Evolutionary conservation across 1,140 invertebrate species (phyloP).

Genomic region (Diorhabda carinulata): DNA sequence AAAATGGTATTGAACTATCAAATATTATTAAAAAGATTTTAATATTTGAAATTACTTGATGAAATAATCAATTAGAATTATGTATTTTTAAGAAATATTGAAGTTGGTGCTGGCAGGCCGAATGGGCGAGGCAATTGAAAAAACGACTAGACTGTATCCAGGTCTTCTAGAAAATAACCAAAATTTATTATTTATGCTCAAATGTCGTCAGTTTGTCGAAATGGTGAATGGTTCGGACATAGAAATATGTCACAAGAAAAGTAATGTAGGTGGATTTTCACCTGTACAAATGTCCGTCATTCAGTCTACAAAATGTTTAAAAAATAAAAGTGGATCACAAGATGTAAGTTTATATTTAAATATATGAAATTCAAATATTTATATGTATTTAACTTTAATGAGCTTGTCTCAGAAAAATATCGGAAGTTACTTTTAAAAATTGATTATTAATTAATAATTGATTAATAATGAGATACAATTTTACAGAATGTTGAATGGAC

Average conservation of each 20-base stretch:
- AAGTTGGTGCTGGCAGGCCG: constrained; percentile 86
- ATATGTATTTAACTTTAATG: no score
- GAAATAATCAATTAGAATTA: no score
- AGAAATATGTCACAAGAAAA: constrained; percentile 53
- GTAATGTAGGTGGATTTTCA: constrained; percentile 33
- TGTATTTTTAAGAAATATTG: constrained; percentile 74
- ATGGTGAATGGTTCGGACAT: constrained; percentile 83
- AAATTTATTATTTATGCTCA: constrained; percentile 89
- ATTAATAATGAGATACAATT: no score
- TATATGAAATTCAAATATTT: no score
- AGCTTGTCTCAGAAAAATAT: no score
- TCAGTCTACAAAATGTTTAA: constrained; percentile 67
- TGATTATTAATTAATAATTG: no score
- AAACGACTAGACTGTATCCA: constrained; percentile 84
- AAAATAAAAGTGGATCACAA: constrained; percentile 46
- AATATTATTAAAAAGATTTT: no score
- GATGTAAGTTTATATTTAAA: constrained; percentile 3
- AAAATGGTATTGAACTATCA: no score
- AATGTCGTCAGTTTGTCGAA: constrained; percentile 97
- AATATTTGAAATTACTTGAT: no score
- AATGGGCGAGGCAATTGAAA: constrained; percentile 92
- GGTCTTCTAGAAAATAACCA: constrained; percentile 84
- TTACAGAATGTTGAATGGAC: no score
- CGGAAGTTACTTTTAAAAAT: no score
- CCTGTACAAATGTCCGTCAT: constrained; percentile 66